These are phyloP conservation scores for Onychomys torridus DNA, from an alignment of 2,797 vertebrate genomes.

Conservation along the genomic window DNA sequence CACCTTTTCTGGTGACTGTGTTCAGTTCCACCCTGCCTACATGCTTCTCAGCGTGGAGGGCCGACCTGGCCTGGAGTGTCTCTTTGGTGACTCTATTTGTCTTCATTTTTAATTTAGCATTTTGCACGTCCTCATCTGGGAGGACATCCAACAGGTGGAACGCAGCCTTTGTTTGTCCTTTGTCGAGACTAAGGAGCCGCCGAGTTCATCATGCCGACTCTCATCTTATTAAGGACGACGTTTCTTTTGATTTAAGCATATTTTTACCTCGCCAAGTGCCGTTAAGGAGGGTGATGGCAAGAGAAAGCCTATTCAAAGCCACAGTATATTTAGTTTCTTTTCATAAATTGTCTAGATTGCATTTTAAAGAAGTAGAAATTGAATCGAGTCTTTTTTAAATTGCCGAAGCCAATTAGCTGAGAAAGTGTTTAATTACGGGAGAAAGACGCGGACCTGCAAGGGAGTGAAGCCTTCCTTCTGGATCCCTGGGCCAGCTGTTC, in stretches of 20 bases:
- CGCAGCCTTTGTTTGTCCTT: constrained; percentile 2
- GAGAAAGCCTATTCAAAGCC: constrained; percentile 58
- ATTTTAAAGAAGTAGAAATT: constrained; percentile 81
- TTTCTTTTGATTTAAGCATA: constrained; percentile 75
- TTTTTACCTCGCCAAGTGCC: constrained; percentile 73
- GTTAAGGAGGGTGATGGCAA: constrained; percentile 66
- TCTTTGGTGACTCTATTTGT: neutral
- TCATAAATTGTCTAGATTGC: constrained; percentile 82
- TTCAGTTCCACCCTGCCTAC: neutral
- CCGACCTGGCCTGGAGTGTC: rapidly evolving
- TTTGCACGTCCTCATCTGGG: neutral
- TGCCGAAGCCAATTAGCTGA: constrained; percentile 77
- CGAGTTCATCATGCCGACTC: constrained; percentile 32
- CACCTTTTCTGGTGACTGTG: neutral
- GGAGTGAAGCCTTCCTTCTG: neutral
- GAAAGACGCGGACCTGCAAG: neutral
- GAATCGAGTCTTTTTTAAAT: constrained; percentile 75
- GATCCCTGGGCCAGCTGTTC: neutral
- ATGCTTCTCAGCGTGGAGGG: neutral
- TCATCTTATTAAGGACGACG: constrained; percentile 57
- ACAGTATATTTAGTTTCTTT: constrained; percentile 72
- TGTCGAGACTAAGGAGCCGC: neutral
- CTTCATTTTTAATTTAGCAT: neutral
- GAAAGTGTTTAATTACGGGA: constrained; percentile 71
- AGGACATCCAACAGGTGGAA: neutral